phyloP scores from a whole-genome alignment of 2,797 vertebrate species.

The Anguilla megastoma region DNA sequence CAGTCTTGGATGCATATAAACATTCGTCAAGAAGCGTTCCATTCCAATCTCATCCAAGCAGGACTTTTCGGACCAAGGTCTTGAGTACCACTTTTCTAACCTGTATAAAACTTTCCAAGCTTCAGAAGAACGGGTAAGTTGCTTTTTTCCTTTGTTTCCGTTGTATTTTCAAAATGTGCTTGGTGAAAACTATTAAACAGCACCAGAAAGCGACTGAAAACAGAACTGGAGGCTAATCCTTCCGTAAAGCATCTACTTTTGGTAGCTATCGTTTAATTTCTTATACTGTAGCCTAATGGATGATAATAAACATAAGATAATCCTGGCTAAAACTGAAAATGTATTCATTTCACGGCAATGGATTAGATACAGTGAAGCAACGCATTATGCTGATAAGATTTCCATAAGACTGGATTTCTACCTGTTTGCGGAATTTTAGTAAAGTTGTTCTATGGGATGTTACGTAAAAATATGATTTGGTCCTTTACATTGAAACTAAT shows the following conservation, averaged over 20 bases:
- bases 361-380: not conserved
- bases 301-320: not conserved
- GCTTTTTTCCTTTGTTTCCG: constrained; percentile 20
- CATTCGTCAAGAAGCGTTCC: constrained; percentile 44
- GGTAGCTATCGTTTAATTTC: not conserved
- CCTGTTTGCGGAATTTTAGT: not conserved
- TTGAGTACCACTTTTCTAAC: constrained; percentile 38
- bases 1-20: constrained; percentile 77
- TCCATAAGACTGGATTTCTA: not conserved
- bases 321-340: not conserved
- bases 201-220: not conserved
- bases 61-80: constrained; percentile 49
- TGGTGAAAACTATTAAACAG: constrained; percentile 15
- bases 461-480: not conserved
- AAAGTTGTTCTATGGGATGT: not conserved
- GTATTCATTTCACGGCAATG: not conserved
- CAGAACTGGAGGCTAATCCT: not conserved
- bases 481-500: not conserved
- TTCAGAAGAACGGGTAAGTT: constrained; percentile 57
- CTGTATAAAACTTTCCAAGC: constrained; percentile 48
- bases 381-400: not conserved
- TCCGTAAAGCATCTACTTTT: not conserved
- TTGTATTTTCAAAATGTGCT: constrained; percentile 6
- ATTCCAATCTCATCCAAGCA: constrained; percentile 52
- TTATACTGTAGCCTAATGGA: not conserved